A percentile compares a stretch with the other conserved stretches of the same genome.
Evolutionary conservation across 2,888 invertebrate species (phyloP).

Genomic region (Ligdia adustata): DNA sequence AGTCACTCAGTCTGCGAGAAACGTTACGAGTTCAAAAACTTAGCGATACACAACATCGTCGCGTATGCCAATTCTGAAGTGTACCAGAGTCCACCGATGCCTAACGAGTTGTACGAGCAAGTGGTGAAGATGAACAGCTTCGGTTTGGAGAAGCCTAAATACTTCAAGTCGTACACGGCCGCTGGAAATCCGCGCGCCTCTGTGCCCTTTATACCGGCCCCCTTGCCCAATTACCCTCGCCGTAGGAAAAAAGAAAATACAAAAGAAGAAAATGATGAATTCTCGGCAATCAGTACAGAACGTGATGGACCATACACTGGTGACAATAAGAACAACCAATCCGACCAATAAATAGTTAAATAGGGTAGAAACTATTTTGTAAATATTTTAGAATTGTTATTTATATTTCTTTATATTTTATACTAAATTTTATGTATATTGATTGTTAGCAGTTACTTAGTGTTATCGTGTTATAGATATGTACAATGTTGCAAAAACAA

Average conservation of each 20-base stretch:
- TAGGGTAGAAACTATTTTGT: too few species aligned
- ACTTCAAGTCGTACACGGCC: conserved; percentile 45
- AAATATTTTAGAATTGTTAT: too few species aligned
- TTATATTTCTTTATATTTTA: too few species aligned
- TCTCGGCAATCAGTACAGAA: conserved; percentile 25
- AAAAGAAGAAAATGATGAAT: conserved; percentile 35
- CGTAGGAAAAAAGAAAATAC: conserved; percentile 35
- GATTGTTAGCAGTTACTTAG: too few species aligned
- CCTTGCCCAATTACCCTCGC: conserved; percentile 29
- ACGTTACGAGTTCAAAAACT: conserved; percentile 62
- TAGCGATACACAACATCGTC: conserved; percentile 54
- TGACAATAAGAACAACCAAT: conserved; percentile 29
- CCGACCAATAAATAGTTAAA: conserved; percentile 21
- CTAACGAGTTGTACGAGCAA: conserved; percentile 40
- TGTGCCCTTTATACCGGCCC: conserved; percentile 8
- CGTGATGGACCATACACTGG: conserved; percentile 24
- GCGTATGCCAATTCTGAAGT: conserved; percentile 44
- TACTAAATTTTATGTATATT: too few species aligned
- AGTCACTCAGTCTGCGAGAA: conserved; percentile 37
- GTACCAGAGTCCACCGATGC: conserved; percentile 37
- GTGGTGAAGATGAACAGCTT: conserved; percentile 47
- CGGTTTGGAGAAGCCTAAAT: conserved; percentile 52
- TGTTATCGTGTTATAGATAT: too few species aligned
- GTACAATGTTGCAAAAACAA: too few species aligned
- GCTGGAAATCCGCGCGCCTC: conserved; percentile 24